phyloP scores from a whole-genome alignment of 2,888 invertebrate genomes.

The Belgica antarctica region DNA sequence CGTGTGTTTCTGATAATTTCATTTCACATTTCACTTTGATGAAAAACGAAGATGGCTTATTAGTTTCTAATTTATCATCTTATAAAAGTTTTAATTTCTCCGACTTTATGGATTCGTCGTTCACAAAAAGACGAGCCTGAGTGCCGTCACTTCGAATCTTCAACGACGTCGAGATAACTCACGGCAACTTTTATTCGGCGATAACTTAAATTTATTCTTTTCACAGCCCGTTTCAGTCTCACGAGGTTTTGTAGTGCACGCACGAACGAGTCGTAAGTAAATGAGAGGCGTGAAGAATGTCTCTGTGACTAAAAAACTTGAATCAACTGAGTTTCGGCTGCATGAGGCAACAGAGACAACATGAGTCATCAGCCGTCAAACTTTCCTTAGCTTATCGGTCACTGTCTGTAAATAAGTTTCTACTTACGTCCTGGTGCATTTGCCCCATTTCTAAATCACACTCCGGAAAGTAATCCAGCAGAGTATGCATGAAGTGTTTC shows the following conservation, averaged over 20 bases:
- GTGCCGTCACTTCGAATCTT: too few relatives aligned
- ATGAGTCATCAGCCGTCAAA: too few relatives aligned
- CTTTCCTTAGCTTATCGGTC: not conserved
- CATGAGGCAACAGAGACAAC: too few relatives aligned
- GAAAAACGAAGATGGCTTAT: too few relatives aligned
- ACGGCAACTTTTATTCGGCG: not conserved
- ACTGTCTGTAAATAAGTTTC: not conserved
- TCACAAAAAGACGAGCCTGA: not conserved
- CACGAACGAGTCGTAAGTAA: constrained; percentile 21
- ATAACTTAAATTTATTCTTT: not conserved
- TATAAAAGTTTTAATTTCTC: too few relatives aligned
- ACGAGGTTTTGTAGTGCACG: constrained; percentile 5
- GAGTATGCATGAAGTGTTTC: not conserved
- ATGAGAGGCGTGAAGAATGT: not conserved
- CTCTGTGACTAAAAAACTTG: not conserved
- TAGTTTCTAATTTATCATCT: too few relatives aligned
- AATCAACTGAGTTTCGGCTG: not conserved
- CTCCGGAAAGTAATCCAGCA: constrained; percentile 32
- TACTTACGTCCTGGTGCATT: constrained; percentile 32
- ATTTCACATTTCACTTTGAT: not conserved
- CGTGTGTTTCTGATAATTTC: not conserved
- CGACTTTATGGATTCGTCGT: not conserved
- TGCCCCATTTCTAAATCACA: constrained; percentile 6
- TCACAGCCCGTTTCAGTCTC: not conserved
- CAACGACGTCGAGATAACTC: not conserved